Percentiles rank a stretch among this genome's conserved stretches.
Conservation (phyloP, 2,113 vertebrate species). For the Aegotheles bennettii region DNA sequence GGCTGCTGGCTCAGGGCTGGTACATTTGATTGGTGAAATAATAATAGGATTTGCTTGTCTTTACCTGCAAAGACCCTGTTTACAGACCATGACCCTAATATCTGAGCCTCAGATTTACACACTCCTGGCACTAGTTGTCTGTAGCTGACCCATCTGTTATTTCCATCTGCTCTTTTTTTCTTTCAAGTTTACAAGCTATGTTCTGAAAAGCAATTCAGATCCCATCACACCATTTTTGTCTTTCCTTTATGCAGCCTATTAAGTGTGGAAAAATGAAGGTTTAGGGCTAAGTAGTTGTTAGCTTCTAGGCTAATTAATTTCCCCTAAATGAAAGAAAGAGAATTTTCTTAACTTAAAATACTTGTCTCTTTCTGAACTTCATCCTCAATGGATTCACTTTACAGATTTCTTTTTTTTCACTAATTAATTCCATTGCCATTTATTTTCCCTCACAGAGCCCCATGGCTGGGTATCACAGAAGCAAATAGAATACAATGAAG, state of each 20-base stretch:
- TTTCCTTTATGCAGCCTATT: background rate
- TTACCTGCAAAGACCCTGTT: background rate
- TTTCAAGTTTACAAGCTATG: background rate
- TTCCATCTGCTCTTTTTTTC: background rate
- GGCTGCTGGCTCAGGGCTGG: background rate
- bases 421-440: background rate
- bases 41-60: background rate
- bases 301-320: slow-evolving; percentile 10
- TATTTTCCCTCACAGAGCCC: background rate
- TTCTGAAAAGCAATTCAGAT: background rate
- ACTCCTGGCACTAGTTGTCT: background rate
- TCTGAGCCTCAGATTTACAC: background rate
- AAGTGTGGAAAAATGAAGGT: background rate
- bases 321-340: background rate
- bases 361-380: background rate
- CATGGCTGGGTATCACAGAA: background rate
- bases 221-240: background rate
- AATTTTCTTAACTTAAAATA: background rate
- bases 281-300: background rate
- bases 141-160: background rate
- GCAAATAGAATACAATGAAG: background rate
- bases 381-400: background rate
- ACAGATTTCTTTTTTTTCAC: background rate
- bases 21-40: background rate
- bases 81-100: background rate